Evolutionary conservation across 2,888 invertebrate genomes (phyloP), one percentile per base, ranked within the genome.

Genomic region (Perizoma affinitatum): DNA sequence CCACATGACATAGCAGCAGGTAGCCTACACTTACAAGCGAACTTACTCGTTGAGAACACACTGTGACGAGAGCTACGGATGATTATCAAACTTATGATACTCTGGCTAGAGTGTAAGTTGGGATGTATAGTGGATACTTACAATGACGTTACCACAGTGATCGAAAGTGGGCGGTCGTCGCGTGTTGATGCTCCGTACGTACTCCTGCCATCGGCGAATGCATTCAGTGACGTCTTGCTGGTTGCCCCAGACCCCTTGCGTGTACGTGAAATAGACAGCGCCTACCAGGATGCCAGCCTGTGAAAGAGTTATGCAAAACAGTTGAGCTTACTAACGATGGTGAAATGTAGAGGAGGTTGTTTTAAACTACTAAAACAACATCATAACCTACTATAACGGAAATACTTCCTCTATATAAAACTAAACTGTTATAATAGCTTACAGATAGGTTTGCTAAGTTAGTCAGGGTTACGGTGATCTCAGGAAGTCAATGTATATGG

Each of bases 241-340:
- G 69, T 87, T 82, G 68, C 91, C 91, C 92, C 92, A 92, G 66
- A 92, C 83, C 73, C 92, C 92, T 79, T 92, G 90, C 61, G 80
- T 72, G 72, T 88, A 88, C 72, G 92, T 92, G 76, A 90, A 92
- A 76, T 87, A 90, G 67, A 85, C 78, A 65, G 87, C 78, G 57
- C 91, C 86, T 75, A 83, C 86, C 71, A 91, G 84, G 84, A 91
- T 75, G 46, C 87, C 88, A 87, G 90, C 87, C 90, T 90, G 80
- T 9, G 46, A 58, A 73, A 69, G 68, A 75, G 73, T 65, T 64
- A 69, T 62, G 60, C 64, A 44, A 60, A 63, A 63, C 63, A 70
- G 70, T 66, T 67, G 69, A 55, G 63, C 61, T 54, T 86, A 85
- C 84, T 78, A 85, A 83, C 74, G 77, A 67, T 66, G 73, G 71